These are phyloP conservation scores for Rattus rattus DNA, from an alignment of 2,113 vertebrate genomes.

Conservation along the genomic window DNA sequence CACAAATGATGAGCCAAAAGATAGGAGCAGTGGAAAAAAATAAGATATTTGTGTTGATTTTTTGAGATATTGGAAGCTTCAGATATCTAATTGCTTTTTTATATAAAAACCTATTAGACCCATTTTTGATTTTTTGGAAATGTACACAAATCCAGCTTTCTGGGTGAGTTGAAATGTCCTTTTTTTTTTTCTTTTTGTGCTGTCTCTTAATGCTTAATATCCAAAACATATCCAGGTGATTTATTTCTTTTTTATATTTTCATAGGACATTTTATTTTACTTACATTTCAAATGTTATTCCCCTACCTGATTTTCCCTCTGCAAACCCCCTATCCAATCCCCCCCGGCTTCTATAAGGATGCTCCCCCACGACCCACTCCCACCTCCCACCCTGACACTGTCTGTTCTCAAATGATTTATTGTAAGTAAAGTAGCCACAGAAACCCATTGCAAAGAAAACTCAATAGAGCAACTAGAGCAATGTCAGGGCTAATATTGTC, in stretches of 20 bases:
- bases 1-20: too few species aligned
- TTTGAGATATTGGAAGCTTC: background rate
- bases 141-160: background rate
- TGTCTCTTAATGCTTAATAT: too few species aligned
- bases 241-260: too few species aligned
- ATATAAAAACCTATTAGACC: background rate
- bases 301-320: too few species aligned
- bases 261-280: too few species aligned
- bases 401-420: background rate
- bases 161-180: background rate
- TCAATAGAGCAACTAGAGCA: background rate
- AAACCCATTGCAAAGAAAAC: background rate
- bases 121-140: background rate
- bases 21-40: background rate
- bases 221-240: too few species aligned
- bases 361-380: too few species aligned
- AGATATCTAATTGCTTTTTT: background rate
- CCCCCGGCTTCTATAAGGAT: too few species aligned
- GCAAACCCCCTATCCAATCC: too few species aligned
- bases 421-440: background rate
- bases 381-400: background rate
- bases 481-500: background rate
- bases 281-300: too few species aligned
- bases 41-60: background rate
- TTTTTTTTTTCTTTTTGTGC: background rate